Percentiles rank a stretch among this genome's conserved stretches.
phyloP scores from a whole-genome alignment of 2,797 vertebrate genomes.

The Lithobates pipiens region DNA sequence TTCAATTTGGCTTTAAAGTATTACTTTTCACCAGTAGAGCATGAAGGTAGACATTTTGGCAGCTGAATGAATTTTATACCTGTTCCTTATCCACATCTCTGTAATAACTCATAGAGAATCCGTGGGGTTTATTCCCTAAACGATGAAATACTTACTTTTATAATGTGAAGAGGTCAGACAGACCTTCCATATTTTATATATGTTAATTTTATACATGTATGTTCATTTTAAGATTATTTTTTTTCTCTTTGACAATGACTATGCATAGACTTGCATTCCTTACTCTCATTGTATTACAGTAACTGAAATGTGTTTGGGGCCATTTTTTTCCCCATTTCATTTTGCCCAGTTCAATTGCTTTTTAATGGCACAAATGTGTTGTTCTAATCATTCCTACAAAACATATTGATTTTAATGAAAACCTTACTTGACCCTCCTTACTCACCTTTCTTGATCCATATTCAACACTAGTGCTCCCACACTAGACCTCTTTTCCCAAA shows the following conservation, averaged over 20 bases:
- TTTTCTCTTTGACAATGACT: neutral
- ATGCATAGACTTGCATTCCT: neutral
- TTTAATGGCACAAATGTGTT: no score
- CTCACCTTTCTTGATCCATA: no score
- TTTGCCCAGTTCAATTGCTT: no score
- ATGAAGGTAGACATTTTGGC: no score
- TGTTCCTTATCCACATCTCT: no score
- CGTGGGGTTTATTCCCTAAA: neutral
- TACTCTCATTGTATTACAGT: neutral
- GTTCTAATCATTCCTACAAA: no score
- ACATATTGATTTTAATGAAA: no score
- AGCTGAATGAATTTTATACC: no score
- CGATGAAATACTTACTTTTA: neutral
- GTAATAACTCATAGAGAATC: neutral
- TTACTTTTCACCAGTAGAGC: no score
- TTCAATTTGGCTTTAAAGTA: no score
- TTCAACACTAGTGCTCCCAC: no score
- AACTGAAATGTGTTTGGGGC: neutral
- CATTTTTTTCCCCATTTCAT: neutral
- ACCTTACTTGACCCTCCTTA: neutral
- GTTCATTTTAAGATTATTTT: neutral
- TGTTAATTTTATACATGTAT: slow-evolving; percentile 10
- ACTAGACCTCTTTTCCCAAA: no score
- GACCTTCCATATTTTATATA: neutral
- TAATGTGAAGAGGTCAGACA: slow-evolving; percentile 44